Conservation (phyloP, 2,888 invertebrate species). For the Mimachlamys varia region DNA sequence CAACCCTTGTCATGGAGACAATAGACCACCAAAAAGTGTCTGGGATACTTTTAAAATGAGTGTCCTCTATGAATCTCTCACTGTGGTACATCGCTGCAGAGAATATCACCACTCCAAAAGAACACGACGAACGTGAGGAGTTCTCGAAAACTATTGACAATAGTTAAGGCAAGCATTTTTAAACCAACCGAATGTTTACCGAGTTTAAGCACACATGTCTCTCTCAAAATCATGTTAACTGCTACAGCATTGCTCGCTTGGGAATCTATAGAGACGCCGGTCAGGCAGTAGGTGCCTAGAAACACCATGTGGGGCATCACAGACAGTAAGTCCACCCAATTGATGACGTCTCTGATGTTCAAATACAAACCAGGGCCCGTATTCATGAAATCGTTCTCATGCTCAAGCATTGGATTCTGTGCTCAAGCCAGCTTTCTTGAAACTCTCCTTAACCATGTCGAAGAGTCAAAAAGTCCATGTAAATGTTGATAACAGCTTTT, state of each 20-base stretch:
- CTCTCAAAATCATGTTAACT: conserved; percentile 75
- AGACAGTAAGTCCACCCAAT: conserved; percentile 79
- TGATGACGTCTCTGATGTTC: conserved; percentile 75
- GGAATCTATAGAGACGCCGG: conserved; percentile 64
- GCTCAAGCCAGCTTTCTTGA: too few relatives aligned
- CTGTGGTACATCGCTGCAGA: conserved; percentile 78
- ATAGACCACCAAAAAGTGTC: conserved; percentile 81
- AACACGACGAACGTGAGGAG: conserved; percentile 79
- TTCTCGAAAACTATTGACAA: conserved; percentile 76
- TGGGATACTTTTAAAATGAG: conserved; percentile 77
- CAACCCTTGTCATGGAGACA: conserved; percentile 79
- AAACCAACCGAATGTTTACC: conserved; percentile 79
- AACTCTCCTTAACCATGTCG: too few relatives aligned
- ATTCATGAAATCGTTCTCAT: too few relatives aligned
- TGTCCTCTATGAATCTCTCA: conserved; percentile 68
- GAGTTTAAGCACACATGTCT: conserved; percentile 78
- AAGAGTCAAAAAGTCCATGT: too few relatives aligned
- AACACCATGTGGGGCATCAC: conserved; percentile 79
- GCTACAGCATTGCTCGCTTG: conserved; percentile 70
- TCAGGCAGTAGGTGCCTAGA: conserved; percentile 65
- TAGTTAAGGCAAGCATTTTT: conserved; percentile 77
- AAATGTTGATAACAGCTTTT: too few relatives aligned
- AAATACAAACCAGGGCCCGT: conserved; percentile 80
- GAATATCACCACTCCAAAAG: conserved; percentile 79
- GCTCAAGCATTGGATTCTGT: too few relatives aligned